phyloP scores from a whole-genome alignment of 2,888 invertebrate species.

The Prosapia bicincta region DNA sequence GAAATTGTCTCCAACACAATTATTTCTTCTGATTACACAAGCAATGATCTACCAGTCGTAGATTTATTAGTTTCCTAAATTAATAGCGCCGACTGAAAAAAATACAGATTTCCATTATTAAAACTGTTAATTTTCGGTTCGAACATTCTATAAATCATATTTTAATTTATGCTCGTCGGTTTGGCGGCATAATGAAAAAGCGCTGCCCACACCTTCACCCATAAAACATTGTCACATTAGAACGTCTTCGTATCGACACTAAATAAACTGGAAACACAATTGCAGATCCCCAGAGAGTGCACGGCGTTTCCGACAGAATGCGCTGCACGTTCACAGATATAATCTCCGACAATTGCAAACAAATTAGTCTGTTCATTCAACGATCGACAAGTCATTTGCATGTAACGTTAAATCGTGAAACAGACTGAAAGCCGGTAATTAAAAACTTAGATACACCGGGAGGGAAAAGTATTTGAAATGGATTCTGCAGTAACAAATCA shows the following conservation, averaged over 20 bases:
- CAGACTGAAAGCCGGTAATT: background rate
- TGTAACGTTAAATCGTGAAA: background rate
- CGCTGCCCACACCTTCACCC: background rate
- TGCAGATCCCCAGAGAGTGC: background rate
- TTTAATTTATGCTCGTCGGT: background rate
- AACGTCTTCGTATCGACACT: background rate
- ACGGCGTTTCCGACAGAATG: background rate
- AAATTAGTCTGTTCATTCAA: background rate
- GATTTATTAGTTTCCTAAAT: background rate
- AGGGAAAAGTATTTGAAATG: background rate
- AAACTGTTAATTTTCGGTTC: background rate
- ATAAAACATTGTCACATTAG: constrained; percentile 2
- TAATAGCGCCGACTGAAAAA: background rate
- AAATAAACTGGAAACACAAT: background rate
- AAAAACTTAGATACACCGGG: too few relatives aligned
- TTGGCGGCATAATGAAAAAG: background rate
- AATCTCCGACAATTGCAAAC: background rate
- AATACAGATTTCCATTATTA: background rate
- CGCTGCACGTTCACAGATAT: background rate
- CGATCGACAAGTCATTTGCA: background rate
- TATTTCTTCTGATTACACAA: background rate
- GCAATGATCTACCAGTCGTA: background rate
- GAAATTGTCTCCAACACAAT: background rate
- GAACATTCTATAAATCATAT: background rate
- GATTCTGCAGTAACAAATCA: background rate